Evolutionary conservation across 1,140 invertebrate species (phyloP).

Genomic region (Eriosoma lanigerum): DNA sequence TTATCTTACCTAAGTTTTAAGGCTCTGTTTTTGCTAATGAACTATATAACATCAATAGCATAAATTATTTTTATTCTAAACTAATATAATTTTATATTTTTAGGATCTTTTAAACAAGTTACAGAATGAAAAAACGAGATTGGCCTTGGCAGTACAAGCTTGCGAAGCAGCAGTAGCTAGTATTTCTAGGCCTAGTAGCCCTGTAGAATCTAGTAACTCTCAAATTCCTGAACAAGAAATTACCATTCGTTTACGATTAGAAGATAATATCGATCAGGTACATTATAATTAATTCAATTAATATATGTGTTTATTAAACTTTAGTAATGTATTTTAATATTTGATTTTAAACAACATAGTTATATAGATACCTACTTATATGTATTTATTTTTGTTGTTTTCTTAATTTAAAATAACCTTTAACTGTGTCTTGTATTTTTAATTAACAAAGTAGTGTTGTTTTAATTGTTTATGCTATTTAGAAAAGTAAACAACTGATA

Average conservation of each 20-base stretch:
- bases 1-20: too few species aligned
- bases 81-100: slow-evolving; percentile 53
- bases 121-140: slow-evolving; percentile 81
- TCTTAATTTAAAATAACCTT: not conserved
- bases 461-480: slow-evolving; percentile 12
- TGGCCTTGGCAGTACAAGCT: slow-evolving; percentile 82
- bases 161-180: slow-evolving; percentile 90
- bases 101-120: slow-evolving; percentile 80
- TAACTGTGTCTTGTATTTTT: not conserved
- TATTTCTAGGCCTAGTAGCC: slow-evolving; percentile 84
- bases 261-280: slow-evolving; percentile 92
- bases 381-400: not conserved
- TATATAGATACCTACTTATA: too few species aligned
- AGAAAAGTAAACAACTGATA: not conserved
- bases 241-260: slow-evolving; percentile 76
- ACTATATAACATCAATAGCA: too few species aligned
- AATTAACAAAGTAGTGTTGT: slow-evolving; percentile 25
- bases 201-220: slow-evolving; percentile 76
- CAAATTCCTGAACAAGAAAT: slow-evolving; percentile 81
- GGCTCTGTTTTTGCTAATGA: too few species aligned
- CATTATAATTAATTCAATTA: too few species aligned
- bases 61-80: not conserved
- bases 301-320: too few species aligned
- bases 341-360: too few species aligned
- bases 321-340: too few species aligned